A percentile compares a stretch with the other conserved stretches of the same genome.
Evolutionary conservation across 2,113 vertebrate genomes (phyloP).

Genomic region (Parus major): DNA sequence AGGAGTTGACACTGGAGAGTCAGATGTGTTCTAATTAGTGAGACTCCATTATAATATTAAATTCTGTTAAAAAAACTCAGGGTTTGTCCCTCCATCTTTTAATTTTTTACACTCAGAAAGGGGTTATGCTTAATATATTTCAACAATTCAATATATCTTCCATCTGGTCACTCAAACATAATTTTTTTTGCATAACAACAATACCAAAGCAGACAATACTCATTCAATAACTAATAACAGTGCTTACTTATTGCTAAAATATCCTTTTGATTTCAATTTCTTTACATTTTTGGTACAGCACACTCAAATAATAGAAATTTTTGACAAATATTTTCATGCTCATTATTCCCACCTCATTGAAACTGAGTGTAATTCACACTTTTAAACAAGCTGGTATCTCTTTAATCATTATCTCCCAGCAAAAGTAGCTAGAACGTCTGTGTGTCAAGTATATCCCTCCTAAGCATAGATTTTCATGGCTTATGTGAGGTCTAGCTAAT

Average conservation of each 20-base stretch:
- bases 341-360: background rate
- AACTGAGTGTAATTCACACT: background rate
- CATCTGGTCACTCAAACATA: background rate
- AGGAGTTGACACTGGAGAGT: background rate
- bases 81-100: background rate
- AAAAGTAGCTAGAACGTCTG: background rate
- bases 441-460: background rate
- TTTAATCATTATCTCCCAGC: background rate
- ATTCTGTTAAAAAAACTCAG: background rate
- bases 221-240: background rate
- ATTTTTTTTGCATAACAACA: background rate
- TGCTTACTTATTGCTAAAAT: background rate
- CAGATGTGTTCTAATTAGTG: background rate
- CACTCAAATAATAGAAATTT: background rate
- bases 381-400: background rate
- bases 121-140: background rate
- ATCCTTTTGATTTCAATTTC: background rate
- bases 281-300: background rate
- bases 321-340: background rate
- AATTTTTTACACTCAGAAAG: background rate
- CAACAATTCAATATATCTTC: background rate
- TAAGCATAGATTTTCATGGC: background rate
- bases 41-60: background rate
- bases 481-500: background rate
- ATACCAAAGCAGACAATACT: background rate